Evolutionary conservation across 2,113 vertebrate genomes (phyloP).

Genomic region (Anguilla japonica): DNA sequence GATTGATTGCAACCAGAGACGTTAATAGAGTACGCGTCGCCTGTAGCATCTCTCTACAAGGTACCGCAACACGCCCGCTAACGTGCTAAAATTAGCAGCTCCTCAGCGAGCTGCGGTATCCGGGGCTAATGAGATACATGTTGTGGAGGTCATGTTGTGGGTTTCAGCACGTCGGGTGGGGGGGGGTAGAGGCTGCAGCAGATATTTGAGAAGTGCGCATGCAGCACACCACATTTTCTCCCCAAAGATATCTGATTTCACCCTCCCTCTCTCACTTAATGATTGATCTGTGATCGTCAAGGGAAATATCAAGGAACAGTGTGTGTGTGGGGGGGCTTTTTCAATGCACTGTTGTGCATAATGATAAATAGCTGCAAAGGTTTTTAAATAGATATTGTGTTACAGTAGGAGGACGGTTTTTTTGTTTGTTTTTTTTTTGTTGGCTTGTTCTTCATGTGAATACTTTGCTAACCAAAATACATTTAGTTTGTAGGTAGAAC

Average conservation of each 20-base stretch:
- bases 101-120: conserved; percentile 54
- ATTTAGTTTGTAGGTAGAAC: too few species aligned
- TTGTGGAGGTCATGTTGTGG: conserved; percentile 44
- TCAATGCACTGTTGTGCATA: neutral
- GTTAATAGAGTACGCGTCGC: conserved; percentile 53
- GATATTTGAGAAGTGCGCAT: neutral
- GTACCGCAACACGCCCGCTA: conserved; percentile 5
- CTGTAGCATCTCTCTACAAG: conserved; percentile 1
- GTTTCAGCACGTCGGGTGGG: neutral
- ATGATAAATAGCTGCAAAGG: neutral
- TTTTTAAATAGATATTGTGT: neutral
- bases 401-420: neutral
- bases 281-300: neutral
- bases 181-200: neutral
- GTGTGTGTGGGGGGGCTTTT: neutral
- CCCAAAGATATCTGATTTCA: neutral
- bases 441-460: neutral
- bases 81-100: conserved; percentile 63
- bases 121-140: conserved; percentile 65
- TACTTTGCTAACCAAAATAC: neutral
- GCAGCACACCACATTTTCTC: neutral
- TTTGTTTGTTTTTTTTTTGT: neutral
- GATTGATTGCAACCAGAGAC: conserved; percentile 64
- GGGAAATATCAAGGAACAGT: neutral
- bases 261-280: neutral